These are phyloP conservation scores for Salvelinus fontinalis DNA, from an alignment of 2,113 vertebrate genomes.

Conservation along the genomic window DNA sequence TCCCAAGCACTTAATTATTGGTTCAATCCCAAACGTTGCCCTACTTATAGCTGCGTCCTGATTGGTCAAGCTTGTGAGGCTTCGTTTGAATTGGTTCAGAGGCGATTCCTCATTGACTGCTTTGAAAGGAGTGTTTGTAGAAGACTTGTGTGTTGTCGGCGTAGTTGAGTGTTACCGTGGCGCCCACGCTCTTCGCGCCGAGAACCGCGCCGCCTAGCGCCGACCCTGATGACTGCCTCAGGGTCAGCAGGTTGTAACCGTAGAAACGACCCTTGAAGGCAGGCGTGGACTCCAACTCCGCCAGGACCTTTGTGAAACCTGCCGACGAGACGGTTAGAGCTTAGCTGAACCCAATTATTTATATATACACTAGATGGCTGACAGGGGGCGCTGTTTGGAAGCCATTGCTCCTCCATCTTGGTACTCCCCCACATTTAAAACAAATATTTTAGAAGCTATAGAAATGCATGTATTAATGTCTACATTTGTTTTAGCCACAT, in stretches of 20 bases:
- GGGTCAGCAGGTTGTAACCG: constrained; percentile 82
- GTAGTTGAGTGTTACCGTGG: constrained; percentile 76
- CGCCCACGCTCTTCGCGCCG: constrained; percentile 74
- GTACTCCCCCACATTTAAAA: too few species aligned
- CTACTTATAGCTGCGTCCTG: not conserved
- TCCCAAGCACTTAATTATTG: too few species aligned
- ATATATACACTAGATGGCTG: too few species aligned
- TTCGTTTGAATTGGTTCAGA: not conserved
- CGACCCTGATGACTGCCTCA: constrained; percentile 81
- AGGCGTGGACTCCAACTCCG: constrained; percentile 49
- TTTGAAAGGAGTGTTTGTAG: constrained; percentile 77
- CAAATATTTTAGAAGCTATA: too few species aligned
- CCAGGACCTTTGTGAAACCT: constrained; percentile 82
- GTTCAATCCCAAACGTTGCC: too few species aligned
- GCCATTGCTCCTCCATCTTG: too few species aligned
- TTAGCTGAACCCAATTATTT: too few species aligned
- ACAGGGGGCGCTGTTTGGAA: too few species aligned
- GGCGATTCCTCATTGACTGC: constrained; percentile 42
- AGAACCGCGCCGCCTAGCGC: constrained; percentile 84
- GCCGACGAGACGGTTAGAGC: constrained; percentile 3
- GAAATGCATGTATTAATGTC: too few species aligned
- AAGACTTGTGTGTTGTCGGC: constrained; percentile 73
- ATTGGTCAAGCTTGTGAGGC: not conserved
- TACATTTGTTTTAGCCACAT: too few species aligned
- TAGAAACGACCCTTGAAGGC: constrained; percentile 61